Percentiles rank a stretch among this genome's conserved stretches.
Conservation (phyloP, 2,888 invertebrate genomes). For the Plusia festucae region DNA sequence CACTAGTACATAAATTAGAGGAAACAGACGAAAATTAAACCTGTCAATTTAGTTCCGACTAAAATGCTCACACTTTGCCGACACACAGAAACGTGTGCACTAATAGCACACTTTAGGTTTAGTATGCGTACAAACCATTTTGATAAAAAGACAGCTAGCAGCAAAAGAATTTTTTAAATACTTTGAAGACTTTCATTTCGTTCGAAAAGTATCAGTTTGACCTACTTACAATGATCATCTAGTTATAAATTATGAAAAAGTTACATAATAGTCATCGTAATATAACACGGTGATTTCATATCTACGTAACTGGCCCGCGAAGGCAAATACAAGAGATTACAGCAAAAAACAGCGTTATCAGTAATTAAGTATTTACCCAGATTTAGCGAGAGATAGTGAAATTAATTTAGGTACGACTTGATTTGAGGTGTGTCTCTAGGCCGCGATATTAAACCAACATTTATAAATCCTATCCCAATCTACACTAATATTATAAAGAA, state of each 20-base stretch:
- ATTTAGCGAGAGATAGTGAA: constrained; percentile 59
- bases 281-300: constrained; percentile 2
- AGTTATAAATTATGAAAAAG: not conserved
- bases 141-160: too few species aligned
- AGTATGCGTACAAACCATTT: too few species aligned
- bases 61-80: too few species aligned
- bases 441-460: constrained; percentile 12
- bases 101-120: too few species aligned
- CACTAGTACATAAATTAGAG: too few species aligned
- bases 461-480: not conserved
- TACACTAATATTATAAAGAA: not conserved
- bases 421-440: constrained; percentile 52
- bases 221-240: not conserved
- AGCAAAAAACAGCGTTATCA: constrained; percentile 57
- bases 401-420: constrained; percentile 29
- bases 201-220: too few species aligned
- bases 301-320: constrained; percentile 25
- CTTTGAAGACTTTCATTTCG: too few species aligned
- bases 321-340: constrained; percentile 48
- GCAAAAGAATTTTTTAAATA: too few species aligned
- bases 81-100: too few species aligned
- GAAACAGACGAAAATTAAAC: too few species aligned
- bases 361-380: constrained; percentile 61
- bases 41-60: too few species aligned
- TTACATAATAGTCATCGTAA: constrained; percentile 27